Evolutionary conservation across 2,113 vertebrate genomes (phyloP), one percentile per base, ranked within the genome.

Genomic region (Stigmatopora nigra): DNA sequence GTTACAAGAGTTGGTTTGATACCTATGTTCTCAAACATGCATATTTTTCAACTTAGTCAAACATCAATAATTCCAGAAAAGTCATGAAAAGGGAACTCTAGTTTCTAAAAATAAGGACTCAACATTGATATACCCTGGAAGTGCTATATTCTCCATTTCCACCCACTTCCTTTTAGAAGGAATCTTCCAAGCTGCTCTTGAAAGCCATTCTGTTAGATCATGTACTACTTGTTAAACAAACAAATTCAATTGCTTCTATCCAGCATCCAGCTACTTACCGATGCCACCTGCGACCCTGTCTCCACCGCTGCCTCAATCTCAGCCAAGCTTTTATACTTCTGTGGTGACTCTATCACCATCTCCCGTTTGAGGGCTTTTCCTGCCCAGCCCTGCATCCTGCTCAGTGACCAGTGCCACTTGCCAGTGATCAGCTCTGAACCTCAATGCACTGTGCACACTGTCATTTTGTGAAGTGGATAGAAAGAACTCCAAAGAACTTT

Each of bases 351-450:
- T 61, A 92, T 90, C 85, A 90, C 63, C 86, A 93, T 88, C 69
- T 95, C 94, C 82, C 93, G 93, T 70, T 90, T 95, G 53, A 85
- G 80, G 82, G 72, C 89, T 87, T 92, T 91, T 67, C 77, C 91
- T 5, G 88, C 89, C 83, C 91, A 91, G 81, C 92, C 91, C 88
- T 95, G 92, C 95, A 96, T 97, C 83, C 17, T 91, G 81, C 9
- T 83, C 31, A 31, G 46, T 48, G 8, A 20, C 47, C 63, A 11
- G 17, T 76, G 67, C 51, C 47, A 36, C 38, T 45, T 7, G 41
- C 63, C 63, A 59, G 36, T 12, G 53, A 35, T 35, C 70, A 73
- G 82, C 63, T 67, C 73, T 15, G 17, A 20, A 41, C 20, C 45
- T 61, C 69, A 78, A 10, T 20, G 48, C 61, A 16, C 46, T 20